These are phyloP conservation scores for Patella vulgata DNA, from an alignment of 1,140 invertebrate species.

Conservation along the genomic window DNA sequence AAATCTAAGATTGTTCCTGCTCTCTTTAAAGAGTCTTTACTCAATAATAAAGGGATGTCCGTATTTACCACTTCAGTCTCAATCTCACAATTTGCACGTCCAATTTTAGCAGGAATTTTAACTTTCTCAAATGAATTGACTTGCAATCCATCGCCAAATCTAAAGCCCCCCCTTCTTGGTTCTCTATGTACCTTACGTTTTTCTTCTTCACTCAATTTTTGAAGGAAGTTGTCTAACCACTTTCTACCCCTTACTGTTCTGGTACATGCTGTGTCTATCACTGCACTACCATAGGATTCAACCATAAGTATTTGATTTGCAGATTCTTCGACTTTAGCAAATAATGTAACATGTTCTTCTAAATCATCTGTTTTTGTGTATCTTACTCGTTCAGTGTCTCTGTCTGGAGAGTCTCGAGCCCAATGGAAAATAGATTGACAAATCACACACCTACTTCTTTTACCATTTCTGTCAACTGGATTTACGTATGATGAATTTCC, in stretches of 20 bases:
- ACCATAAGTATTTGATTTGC: constrained; percentile 3
- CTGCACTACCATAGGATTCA: constrained; percentile 1
- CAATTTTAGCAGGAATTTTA: constrained; percentile 28
- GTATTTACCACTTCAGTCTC: constrained; percentile 26
- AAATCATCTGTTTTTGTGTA: neutral
- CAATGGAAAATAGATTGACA: constrained; percentile 8
- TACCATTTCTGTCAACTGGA: constrained; percentile 5
- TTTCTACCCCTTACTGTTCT: constrained; percentile 13
- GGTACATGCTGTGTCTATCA: constrained; percentile 11
- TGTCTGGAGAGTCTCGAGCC: constrained; percentile 9
- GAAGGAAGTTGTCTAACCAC: constrained; percentile 17
- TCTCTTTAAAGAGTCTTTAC: constrained; percentile 25
- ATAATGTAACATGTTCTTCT: neutral
- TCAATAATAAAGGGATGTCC: constrained; percentile 31
- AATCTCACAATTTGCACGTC: constrained; percentile 25
- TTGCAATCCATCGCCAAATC: constrained; percentile 31
- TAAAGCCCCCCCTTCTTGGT: constrained; percentile 16
- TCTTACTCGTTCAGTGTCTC: neutral
- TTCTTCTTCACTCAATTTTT: neutral
- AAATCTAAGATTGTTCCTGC: constrained; percentile 24
- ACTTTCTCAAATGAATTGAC: constrained; percentile 23
- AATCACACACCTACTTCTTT: constrained; percentile 9
- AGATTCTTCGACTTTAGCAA: neutral
- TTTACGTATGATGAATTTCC: neutral
- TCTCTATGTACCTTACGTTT: neutral